Base-by-base conservation (phyloP, 2,888 invertebrate species). In the Phaonia tiefii region DNA sequence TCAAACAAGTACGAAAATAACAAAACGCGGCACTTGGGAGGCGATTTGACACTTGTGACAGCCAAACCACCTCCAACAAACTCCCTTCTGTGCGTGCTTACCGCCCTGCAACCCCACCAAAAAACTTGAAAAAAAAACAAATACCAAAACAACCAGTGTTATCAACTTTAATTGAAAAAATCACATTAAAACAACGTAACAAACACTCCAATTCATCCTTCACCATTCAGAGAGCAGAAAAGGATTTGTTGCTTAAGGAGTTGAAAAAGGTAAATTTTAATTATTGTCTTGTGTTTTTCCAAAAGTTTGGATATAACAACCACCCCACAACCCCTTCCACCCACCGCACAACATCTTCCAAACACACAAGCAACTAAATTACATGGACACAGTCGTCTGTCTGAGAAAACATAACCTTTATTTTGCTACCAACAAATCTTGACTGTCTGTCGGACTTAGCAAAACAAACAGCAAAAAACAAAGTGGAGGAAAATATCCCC, bases 1-100 rank as follows among this genome's bases (percentile, higher is more conserved):
- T 22, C 54, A 22, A 10, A 60, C 37, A 22, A n/a, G 39, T 1
- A 37, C 15, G 8, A 37, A 60, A 31, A 31, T 60, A 7, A 17
- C 60, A 60, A n/a, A 60, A 60, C 25, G 26, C 25, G 31, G 31
- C 31, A 8, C 31, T 31, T 31, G 8, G 31, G 31, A 5, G 31
- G 31, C 31, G 8, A 39, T 63, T 63, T 63, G 63, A 63, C 63
- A 63, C 63, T 63, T 60, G 37, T n/a, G n/a, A n/a, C n/a, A n/a
- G n/a, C n/a, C n/a, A n/a, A n/a, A n/a, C n/a, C n/a, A n/a, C n/a
- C n/a, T n/a, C n/a, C n/a, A 39, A 26, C n/a, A 60, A 39, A 8
- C 7, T 39, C 39, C 8, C 17, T 49, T 42, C 2, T 51, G 20
- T 51, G 20, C 8, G 60, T 22, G 17, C 17, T 63, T 20, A 13